A percentile compares a stretch with the other conserved stretches of the same genome.
Evolutionary conservation across 1,140 invertebrate species (phyloP).

Genomic region (Condylostylus longicornis): DNA sequence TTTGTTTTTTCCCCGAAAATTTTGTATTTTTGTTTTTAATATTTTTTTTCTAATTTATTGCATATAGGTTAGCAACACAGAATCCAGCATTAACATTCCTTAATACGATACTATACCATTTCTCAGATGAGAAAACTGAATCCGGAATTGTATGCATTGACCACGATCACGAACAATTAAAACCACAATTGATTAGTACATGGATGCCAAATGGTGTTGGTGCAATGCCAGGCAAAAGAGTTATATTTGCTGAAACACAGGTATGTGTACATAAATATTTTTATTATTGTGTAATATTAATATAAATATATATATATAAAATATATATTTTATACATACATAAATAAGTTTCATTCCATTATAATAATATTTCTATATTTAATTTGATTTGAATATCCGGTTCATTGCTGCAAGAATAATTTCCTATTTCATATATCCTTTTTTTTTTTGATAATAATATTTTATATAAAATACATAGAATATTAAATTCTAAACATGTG

Average conservation of each 20-base stretch:
- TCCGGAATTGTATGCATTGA: conserved; percentile 55
- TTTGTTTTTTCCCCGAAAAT: no score
- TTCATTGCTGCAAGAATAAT: no score
- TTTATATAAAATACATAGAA: no score
- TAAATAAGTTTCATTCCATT: no score
- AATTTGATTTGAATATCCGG: no score
- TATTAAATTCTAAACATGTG: no score
- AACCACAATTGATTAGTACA: conserved; percentile 67
- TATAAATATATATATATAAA: no score
- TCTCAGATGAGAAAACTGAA: conserved; percentile 34
- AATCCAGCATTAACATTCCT: conserved; percentile 42
- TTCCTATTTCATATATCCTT: no score
- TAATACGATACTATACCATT: conserved; percentile 40
- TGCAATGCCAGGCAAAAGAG: conserved; percentile 59
- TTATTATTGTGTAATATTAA: no score
- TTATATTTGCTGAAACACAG: conserved; percentile 79
- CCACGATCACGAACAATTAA: conserved; percentile 67
- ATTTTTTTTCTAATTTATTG: not conserved
- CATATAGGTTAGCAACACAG: conserved; percentile 25
- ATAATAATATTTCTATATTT: no score
- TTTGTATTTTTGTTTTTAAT: not conserved
- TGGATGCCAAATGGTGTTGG: conserved; percentile 76
- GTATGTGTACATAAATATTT: conserved; percentile 37
- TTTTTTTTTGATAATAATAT: no score
- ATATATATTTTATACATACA: no score